Percentiles rank a stretch among this genome's conserved stretches.
Conservation (phyloP, 1,140 invertebrate species). For the Drosophila leontia region DNA sequence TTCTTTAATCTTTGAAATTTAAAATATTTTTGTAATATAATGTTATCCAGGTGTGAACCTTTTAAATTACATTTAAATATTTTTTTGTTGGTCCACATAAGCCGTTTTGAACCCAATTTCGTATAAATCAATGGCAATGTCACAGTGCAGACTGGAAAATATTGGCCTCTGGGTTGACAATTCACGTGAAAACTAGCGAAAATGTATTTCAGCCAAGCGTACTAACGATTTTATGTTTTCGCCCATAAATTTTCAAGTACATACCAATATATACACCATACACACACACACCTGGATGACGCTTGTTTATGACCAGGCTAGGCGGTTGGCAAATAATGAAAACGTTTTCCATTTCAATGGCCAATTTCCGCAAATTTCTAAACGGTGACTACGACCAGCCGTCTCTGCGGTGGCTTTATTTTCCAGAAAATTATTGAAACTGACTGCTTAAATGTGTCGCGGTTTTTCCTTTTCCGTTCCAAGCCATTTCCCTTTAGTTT, state of each 20-base stretch:
- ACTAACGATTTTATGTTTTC: slow-evolving; percentile 70
- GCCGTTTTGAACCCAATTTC: slow-evolving; percentile 17
- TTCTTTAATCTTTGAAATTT: too few relatives aligned
- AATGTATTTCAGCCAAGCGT: slow-evolving; percentile 69
- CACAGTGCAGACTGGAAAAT: slow-evolving; percentile 47
- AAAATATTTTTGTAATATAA: too few relatives aligned
- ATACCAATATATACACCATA: slow-evolving; percentile 8
- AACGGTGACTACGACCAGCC: slow-evolving; percentile 23
- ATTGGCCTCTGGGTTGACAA: slow-evolving; percentile 65
- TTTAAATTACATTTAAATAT: not conserved
- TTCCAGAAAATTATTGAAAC: slow-evolving; percentile 71
- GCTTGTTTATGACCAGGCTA: slow-evolving; percentile 66
- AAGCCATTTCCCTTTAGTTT: slow-evolving; percentile 32
- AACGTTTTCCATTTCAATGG: slow-evolving; percentile 84
- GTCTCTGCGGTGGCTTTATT: slow-evolving; percentile 25
- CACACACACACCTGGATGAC: slow-evolving; percentile 55
- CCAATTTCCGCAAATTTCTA: slow-evolving; percentile 83
- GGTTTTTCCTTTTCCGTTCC: slow-evolving; percentile 32
- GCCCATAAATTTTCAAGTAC: slow-evolving; percentile 63
- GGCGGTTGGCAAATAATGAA: slow-evolving; percentile 77
- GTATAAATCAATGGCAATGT: slow-evolving; percentile 80
- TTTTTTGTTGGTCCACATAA: not conserved
- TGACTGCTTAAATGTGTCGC: slow-evolving; percentile 71
- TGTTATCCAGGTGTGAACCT: not conserved
- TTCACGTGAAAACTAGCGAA: slow-evolving; percentile 59